phyloP scores from a whole-genome alignment of 2,797 vertebrate species.

The Lithobates sylvaticus region DNA sequence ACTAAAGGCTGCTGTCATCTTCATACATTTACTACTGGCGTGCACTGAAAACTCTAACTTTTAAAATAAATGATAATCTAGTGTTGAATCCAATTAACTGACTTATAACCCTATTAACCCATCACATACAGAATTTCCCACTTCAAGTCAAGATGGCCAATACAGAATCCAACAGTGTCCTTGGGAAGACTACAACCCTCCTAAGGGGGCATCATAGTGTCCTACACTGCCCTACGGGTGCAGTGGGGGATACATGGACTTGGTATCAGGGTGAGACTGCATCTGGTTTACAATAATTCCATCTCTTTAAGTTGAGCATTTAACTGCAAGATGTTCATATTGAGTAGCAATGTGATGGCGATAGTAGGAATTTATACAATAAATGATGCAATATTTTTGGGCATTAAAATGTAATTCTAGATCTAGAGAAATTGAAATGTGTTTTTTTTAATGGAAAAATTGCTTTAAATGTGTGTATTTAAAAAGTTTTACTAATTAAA shows the following conservation, averaged over 20 bases:
- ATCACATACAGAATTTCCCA: neutral
- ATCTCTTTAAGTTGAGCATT: neutral
- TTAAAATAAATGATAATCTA: neutral
- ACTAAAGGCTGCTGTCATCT: neutral
- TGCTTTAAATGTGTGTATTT: no score
- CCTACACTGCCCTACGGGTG: slow-evolving; percentile 57
- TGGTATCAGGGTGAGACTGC: slow-evolving; percentile 24
- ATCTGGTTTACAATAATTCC: slow-evolving; percentile 4
- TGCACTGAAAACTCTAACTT: slow-evolving; percentile 13
- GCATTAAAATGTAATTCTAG: neutral
- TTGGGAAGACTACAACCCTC: slow-evolving; percentile 58
- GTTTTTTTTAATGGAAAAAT: no score
- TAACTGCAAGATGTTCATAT: neutral
- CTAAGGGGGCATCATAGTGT: slow-evolving; percentile 55
- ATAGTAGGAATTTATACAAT: no score
- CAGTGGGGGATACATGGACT: slow-evolving; percentile 29
- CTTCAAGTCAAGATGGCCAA: slow-evolving; percentile 23
- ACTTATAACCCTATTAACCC: neutral
- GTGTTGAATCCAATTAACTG: slow-evolving; percentile 5
- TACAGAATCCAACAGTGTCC: slow-evolving; percentile 40
- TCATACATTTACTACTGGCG: neutral
- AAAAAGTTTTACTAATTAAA: no score
- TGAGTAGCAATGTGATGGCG: no score
- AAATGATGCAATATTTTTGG: neutral
- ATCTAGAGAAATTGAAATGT: neutral